Evolutionary conservation across 2,888 invertebrate genomes (phyloP).

Genomic region (Amiota mariae): DNA sequence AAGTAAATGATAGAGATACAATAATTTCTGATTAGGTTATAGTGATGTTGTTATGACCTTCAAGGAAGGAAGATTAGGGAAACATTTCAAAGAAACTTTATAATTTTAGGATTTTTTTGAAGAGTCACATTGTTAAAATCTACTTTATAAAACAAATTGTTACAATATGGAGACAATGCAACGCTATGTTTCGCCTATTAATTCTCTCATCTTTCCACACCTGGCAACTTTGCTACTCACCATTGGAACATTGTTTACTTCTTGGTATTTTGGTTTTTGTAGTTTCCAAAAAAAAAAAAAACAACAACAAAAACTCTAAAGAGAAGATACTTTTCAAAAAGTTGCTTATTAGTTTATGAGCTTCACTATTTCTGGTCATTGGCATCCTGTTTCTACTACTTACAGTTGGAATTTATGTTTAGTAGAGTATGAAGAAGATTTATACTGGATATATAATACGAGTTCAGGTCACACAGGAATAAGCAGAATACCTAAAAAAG

Average conservation of each 20-base stretch:
- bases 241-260: constrained; percentile 98
- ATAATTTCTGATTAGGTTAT: no score
- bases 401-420: constrained; percentile 79
- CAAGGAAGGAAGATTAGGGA: no score
- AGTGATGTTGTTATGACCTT: no score
- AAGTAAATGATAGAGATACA: no score
- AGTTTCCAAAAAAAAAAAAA: constrained; percentile 92
- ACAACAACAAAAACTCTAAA: constrained; percentile 85
- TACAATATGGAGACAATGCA: constrained; percentile 77
- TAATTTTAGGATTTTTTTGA: no score
- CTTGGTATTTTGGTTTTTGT: constrained; percentile 99
- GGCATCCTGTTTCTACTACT: constrained; percentile 94
- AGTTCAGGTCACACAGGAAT: no score
- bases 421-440: no score
- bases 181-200: constrained; percentile 95
- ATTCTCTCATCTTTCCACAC: constrained; percentile 95
- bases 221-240: constrained; percentile 91
- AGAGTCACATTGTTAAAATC: no score
- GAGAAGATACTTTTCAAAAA: constrained; percentile 88
- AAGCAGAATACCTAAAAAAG: no score
- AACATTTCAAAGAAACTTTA: no score
- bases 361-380: constrained; percentile 96
- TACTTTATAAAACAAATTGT: not conserved
- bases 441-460: no score
- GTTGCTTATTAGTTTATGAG: constrained; percentile 91